Conservation (phyloP, 2,797 vertebrate genomes). For the Austrolebias charrua region DNA sequence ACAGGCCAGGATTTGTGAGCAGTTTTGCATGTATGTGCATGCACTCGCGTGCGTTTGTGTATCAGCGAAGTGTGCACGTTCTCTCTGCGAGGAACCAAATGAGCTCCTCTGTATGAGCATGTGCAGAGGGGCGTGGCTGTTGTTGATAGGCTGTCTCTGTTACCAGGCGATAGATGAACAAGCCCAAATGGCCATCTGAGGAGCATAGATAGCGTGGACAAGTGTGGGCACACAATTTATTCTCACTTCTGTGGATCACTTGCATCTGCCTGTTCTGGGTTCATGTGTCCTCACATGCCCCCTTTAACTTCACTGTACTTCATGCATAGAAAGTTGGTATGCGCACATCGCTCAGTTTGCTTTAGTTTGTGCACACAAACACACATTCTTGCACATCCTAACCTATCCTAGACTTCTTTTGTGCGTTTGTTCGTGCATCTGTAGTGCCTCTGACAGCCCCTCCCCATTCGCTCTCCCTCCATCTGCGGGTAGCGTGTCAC, state of each 20-base stretch:
- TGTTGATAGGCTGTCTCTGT: constrained; percentile 81
- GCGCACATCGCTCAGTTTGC: constrained; percentile 6
- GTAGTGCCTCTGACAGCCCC: constrained; percentile 11
- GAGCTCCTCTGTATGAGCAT: constrained; percentile 74
- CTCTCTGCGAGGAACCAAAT: constrained; percentile 74
- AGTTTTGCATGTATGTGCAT: constrained; percentile 43
- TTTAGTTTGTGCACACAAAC: neutral
- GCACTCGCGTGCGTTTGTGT: constrained; percentile 20
- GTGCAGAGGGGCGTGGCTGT: constrained; percentile 76
- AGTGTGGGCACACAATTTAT: constrained; percentile 44
- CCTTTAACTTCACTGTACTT: constrained; percentile 29
- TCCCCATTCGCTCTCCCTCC: constrained; percentile 15
- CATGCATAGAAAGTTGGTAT: constrained; percentile 8
- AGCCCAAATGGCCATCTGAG: constrained; percentile 76
- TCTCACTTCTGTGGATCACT: constrained; percentile 27
- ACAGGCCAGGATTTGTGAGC: constrained; percentile 80
- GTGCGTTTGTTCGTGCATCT: constrained; percentile 5
- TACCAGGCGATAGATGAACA: constrained; percentile 80
- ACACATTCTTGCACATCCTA: neutral
- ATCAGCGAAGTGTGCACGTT: constrained; percentile 44
- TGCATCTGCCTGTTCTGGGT: constrained; percentile 33
- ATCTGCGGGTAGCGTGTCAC: constrained; percentile 51
- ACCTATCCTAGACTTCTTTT: constrained; percentile 4
- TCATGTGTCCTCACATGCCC: constrained; percentile 13
- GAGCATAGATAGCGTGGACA: constrained; percentile 67